phyloP scores from a whole-genome alignment of 2,113 vertebrate species.

The Donacobius atricapilla region DNA sequence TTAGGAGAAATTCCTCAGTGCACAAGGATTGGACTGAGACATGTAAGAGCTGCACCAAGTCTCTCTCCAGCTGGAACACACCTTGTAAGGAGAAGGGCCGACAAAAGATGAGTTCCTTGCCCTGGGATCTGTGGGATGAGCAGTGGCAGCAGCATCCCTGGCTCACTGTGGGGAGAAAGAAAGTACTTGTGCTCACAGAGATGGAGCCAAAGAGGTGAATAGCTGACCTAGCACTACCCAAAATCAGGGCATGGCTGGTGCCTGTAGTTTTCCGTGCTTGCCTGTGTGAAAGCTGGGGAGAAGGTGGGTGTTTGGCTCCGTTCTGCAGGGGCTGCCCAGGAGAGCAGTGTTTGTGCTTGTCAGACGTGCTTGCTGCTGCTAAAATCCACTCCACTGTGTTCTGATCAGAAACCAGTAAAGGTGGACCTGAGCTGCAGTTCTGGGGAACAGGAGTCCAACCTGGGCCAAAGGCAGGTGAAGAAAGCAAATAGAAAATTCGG shows the following conservation, averaged over 20 bases:
- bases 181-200: background rate
- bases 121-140: background rate
- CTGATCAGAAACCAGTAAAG: background rate
- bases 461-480: background rate
- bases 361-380: background rate
- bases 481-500: background rate
- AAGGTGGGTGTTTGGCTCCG: background rate
- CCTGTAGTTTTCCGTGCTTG: background rate
- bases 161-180: background rate
- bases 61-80: background rate
- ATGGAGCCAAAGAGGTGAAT: background rate
- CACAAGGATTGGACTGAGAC: background rate
- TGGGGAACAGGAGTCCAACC: background rate
- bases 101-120: background rate
- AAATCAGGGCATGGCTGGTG: background rate
- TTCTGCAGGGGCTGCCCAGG: background rate
- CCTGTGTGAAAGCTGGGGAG: background rate
- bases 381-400: background rate
- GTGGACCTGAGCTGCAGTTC: background rate
- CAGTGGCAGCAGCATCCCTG: background rate
- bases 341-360: background rate
- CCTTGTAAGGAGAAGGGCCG: background rate
- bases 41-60: background rate
- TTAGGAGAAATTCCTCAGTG: background rate
- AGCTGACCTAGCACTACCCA: background rate